Conservation (phyloP, 2,797 vertebrate species). For the Poeciliopsis turneri region DNA sequence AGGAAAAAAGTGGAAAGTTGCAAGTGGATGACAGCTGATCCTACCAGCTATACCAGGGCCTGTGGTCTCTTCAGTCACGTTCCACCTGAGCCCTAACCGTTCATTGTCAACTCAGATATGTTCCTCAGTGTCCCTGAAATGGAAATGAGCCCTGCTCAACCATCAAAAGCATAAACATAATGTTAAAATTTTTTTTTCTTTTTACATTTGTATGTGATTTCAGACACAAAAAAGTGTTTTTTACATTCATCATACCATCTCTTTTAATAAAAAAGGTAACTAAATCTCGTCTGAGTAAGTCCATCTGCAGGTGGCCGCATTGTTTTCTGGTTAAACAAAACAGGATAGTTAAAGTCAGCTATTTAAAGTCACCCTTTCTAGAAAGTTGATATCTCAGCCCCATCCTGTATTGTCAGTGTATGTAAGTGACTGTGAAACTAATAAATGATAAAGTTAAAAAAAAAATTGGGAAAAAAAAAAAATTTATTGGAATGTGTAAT, state of each 20-base stretch:
- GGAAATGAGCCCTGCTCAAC: background rate
- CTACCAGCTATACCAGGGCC: conserved; percentile 49
- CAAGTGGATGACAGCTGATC: conserved; percentile 63
- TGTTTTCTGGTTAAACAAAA: background rate
- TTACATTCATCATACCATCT: background rate
- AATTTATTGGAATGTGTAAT: too few species aligned
- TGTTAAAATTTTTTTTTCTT: background rate
- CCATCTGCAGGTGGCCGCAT: background rate
- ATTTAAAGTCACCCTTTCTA: background rate
- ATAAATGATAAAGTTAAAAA: background rate
- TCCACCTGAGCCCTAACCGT: conserved; percentile 56
- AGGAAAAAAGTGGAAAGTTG: conserved; percentile 34
- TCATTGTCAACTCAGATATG: conserved; percentile 19
- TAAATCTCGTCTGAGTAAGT: background rate
- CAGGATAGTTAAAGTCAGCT: background rate
- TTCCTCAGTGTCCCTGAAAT: background rate
- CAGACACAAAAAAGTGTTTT: background rate
- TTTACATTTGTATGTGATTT: background rate
- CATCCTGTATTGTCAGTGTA: background rate
- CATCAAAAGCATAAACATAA: background rate
- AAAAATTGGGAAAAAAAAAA: too few species aligned
- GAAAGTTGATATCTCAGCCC: background rate
- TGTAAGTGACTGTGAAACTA: background rate
- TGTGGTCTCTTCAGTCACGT: conserved; percentile 42
- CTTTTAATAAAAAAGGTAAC: background rate